Conservation (phyloP, 2,888 invertebrate genomes). For the Sepioteuthis lessoniana region DNA sequence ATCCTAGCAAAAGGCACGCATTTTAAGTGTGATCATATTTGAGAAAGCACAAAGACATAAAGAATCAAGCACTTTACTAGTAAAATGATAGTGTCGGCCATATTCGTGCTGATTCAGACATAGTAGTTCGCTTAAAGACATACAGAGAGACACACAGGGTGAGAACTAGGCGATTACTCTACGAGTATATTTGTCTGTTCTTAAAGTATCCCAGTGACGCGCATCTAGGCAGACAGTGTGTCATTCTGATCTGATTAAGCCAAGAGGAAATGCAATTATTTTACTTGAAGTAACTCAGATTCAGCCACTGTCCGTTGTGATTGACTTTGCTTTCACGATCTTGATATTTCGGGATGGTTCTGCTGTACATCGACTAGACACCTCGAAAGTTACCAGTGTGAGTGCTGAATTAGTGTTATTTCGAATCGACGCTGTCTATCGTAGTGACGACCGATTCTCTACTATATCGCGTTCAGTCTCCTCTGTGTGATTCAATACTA, state of each 20-base stretch:
- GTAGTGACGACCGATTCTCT: too few relatives aligned
- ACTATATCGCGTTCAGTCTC: too few relatives aligned
- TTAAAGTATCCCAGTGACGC: not conserved
- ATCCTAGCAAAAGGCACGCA: too few relatives aligned
- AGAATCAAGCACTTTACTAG: not conserved
- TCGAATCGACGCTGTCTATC: too few relatives aligned
- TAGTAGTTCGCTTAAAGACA: not conserved
- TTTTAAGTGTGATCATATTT: too few relatives aligned
- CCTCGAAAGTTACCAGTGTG: not conserved
- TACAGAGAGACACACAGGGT: not conserved
- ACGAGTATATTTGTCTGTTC: not conserved
- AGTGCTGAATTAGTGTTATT: not conserved
- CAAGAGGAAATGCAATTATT: constrained; percentile 18
- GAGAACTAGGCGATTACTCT: not conserved
- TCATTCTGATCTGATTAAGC: constrained; percentile 18
- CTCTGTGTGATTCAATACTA: too few relatives aligned
- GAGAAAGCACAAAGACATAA: not conserved
- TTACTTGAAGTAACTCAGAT: constrained; percentile 14
- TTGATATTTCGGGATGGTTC: not conserved
- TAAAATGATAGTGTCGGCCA: not conserved
- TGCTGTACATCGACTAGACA: not conserved
- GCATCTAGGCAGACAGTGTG: not conserved
- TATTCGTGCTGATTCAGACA: not conserved
- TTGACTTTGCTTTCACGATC: not conserved
- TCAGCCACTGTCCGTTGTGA: not conserved